Base-by-base conservation (phyloP, 2,113 vertebrate species). In the Azemiops feae region DNA sequence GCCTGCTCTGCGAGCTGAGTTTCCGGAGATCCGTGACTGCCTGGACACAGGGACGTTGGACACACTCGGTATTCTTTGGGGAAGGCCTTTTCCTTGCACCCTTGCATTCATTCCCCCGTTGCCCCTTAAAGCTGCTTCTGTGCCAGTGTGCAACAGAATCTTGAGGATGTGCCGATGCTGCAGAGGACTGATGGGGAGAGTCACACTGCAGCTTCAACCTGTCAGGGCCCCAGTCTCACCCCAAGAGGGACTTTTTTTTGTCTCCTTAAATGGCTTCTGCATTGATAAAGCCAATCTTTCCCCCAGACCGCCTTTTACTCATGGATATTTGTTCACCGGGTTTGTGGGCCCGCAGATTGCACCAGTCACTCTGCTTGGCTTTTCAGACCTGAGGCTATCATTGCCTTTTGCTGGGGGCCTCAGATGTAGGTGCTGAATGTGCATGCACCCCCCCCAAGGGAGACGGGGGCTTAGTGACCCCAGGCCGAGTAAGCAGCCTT, bases 1-100 rank as follows among this genome's bases (percentile, higher is more conserved):
- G 81, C 99, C 99, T 87, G 99, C 99, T 55, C 98, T 99, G 88
- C 98, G 98, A 86, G 98, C 95, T 0, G 99, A 99, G 96, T 99
- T 99, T 98, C 98, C 98, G 93, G 98, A 98, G 92, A 99, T 99
- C 95, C 98, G 99, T 91, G 99, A 99, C 94, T 99, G 98, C 95
- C 97, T 99, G 96, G 99, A 99, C 96, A 99, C 98, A 7, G 99
- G 99, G 93, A 97, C 97, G 92, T 97, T 98, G 0, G 99, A 99
- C 85, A 98, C 97, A 39, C 97, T 99, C 22, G 23, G 99, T 99
- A 99, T 99, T 99, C 98, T 99, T 98, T 25, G 27, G 6, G 3
- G 47, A n/a, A 25, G 20, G 69, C 74, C 53, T 30, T 64, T 64
- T 30, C 27, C 10, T 30, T 64, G 30, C 60, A 30, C 60, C 60